A percentile compares a stretch with the other conserved stretches of the same genome.
phyloP scores from a whole-genome alignment of 2,797 vertebrate genomes.

The Hylomyscus alleni region DNA sequence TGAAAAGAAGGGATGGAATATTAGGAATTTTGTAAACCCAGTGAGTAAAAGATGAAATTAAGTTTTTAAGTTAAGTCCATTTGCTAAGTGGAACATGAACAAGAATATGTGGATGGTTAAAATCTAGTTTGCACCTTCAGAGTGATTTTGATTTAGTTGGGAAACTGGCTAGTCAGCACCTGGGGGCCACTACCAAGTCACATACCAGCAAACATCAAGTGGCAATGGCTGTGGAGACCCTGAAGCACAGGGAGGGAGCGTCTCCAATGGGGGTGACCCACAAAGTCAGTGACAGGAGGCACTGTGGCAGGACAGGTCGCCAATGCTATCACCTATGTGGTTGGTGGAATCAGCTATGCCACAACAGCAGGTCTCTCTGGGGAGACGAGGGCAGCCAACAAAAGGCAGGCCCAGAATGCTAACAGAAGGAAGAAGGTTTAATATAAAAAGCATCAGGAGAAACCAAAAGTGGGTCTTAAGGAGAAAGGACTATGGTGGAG shows the following conservation, averaged over 20 bases:
- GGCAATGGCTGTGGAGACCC: neutral
- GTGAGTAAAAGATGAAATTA: slow-evolving; percentile 54
- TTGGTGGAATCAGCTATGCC: slow-evolving; percentile 14
- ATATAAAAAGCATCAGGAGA: slow-evolving; percentile 61
- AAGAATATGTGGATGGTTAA: slow-evolving; percentile 46
- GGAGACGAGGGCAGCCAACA: neutral
- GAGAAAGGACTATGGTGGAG: slow-evolving; percentile 34
- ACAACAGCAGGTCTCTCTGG: neutral
- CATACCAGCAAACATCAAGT: neutral
- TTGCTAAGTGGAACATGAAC: neutral
- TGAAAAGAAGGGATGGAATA: slow-evolving; percentile 41
- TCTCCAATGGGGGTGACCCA: neutral
- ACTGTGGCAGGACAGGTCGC: neutral
- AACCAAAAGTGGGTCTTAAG: slow-evolving; percentile 45
- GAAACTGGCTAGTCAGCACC: slow-evolving; percentile 17
- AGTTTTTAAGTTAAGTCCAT: too few species aligned
- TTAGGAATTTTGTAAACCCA: slow-evolving; percentile 57
- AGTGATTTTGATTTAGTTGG: neutral
- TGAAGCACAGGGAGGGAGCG: fast-evolving
- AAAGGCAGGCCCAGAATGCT: neutral
- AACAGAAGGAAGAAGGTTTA: slow-evolving; percentile 48
- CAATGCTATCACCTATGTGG: neutral
- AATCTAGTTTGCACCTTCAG: slow-evolving; percentile 49
- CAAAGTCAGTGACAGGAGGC: neutral
- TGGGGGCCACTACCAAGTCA: slow-evolving; percentile 19